Evolutionary conservation across 1,140 invertebrate genomes (phyloP).

Genomic region (Rhagoletis zephyria): DNA sequence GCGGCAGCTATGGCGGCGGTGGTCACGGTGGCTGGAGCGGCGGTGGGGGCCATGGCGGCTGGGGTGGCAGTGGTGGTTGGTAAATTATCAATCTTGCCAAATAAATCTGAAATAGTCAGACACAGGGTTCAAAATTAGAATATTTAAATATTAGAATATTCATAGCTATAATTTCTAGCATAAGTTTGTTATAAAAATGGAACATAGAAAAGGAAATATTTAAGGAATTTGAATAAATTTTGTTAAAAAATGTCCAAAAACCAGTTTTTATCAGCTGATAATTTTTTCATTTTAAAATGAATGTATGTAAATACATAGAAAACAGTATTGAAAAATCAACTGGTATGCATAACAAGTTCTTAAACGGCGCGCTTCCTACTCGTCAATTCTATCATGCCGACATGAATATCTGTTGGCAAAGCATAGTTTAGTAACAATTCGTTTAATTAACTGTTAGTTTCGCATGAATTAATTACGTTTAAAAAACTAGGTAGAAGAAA

Average conservation of each 20-base stretch:
- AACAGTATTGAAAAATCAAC: not conserved
- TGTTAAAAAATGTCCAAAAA: not conserved
- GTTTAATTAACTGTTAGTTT: too few species aligned
- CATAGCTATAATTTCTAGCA: not conserved
- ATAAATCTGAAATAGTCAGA: not conserved
- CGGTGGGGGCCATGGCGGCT: conserved; percentile 56
- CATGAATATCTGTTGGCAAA: too few species aligned
- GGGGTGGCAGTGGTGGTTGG: conserved; percentile 57
- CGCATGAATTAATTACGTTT: too few species aligned
- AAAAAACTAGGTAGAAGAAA: too few species aligned
- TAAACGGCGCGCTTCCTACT: not conserved
- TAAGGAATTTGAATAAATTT: conserved; percentile 29
- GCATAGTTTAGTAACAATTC: too few species aligned
- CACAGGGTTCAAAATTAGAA: not conserved
- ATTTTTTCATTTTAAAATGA: too few species aligned
- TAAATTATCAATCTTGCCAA: conserved; percentile 10
- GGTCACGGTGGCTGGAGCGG: conserved; percentile 55
- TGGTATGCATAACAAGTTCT: not conserved
- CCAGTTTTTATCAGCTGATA: not conserved
- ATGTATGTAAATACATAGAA: too few species aligned
- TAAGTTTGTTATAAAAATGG: not conserved
- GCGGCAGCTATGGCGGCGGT: conserved; percentile 54
- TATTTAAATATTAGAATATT: not conserved
- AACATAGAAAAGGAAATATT: not conserved
- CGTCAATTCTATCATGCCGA: not conserved